Base-by-base conservation (phyloP, 2,113 vertebrate species). In the Cynopterus brachyotis region DNA sequence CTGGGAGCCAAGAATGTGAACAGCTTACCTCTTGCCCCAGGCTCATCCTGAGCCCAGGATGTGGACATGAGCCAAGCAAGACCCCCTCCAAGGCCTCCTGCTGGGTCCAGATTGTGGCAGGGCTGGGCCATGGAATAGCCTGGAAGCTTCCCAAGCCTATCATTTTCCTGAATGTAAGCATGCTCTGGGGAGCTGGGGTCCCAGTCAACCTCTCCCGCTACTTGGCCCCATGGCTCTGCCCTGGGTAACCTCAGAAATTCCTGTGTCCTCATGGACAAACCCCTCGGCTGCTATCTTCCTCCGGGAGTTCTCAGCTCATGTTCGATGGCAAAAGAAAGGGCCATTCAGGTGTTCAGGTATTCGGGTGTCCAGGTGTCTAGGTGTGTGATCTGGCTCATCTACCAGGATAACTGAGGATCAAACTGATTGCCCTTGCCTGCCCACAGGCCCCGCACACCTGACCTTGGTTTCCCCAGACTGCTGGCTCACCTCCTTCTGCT, bases 31-130 rank as follows among this genome's bases (percentile, higher is more conserved):
- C 37, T 47, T 17, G 37, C 37, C 42, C 82, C 37, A 28, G 6
- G 10, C 7, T 10, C 20, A 0, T 10, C 10, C 60, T 85, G 19
- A 53, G 30, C 47, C 10, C 0, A 1, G 6, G n/a, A 22, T 30
- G 32, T 24, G 26, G 59, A 45, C 8, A 1, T 59, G 26, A 67
- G 72, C 47, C 3, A 24, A 50, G 75, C 9, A 57, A 75, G 28
- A 55, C 28, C 50, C n/a, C 9, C 2, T 75, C 70, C 42, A 62
- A 57, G 42, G 32, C 40, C 32, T 67, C 75, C 28, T 78, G 45
- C 87, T 89, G 73, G 35, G 24, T 80, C 28, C n/a, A 69, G 62
- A 80, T 11, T 69, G 22, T 9, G 32, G 91, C 24, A 35, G 72
- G 59, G 37, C 35, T 37, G 32, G 60, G 72, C 8, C 62, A 53